These are phyloP conservation scores for Manacus vitellinus DNA, from an alignment of 2,113 vertebrate genomes.

Conservation along the genomic window DNA sequence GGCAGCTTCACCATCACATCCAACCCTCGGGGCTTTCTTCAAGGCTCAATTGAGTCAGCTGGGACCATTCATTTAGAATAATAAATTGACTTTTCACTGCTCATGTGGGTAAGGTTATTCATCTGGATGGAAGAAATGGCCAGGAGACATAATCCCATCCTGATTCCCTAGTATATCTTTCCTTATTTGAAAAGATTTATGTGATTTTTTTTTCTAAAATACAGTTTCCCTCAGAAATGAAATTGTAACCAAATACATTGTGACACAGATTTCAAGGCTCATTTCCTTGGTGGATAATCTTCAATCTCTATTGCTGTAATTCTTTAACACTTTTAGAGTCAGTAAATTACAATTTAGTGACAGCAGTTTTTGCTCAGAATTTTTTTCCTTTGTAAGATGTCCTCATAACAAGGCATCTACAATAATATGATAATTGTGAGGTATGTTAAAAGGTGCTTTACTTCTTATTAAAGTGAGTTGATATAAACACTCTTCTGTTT, in stretches of 20 bases:
- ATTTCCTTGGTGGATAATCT: constrained; percentile 49
- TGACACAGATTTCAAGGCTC: constrained; percentile 51
- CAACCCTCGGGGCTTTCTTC: neutral
- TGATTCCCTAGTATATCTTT: constrained; percentile 28
- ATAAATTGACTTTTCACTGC: neutral
- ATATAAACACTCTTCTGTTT: constrained; percentile 52
- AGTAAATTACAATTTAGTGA: constrained; percentile 47
- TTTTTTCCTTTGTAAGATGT: constrained; percentile 39
- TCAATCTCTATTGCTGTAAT: constrained; percentile 49
- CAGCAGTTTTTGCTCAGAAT: constrained; percentile 3
- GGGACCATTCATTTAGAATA: neutral
- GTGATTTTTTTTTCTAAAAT: neutral
- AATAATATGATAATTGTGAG: constrained; percentile 47
- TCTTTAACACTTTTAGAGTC: constrained; percentile 65
- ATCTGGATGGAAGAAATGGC: neutral
- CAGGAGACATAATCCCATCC: constrained; percentile 39
- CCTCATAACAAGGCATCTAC: neutral
- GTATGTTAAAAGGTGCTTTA: constrained; percentile 63
- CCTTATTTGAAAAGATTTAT: constrained; percentile 62
- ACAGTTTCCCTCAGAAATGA: constrained; percentile 37
- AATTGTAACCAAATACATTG: constrained; percentile 55
- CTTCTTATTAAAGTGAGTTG: constrained; percentile 57
- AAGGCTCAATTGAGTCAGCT: neutral
- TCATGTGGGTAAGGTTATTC: neutral
- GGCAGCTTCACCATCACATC: neutral